A percentile compares a stretch with the other conserved stretches of the same genome.
Conservation (phyloP, 2,797 vertebrate genomes). For the Carduelis carduelis region DNA sequence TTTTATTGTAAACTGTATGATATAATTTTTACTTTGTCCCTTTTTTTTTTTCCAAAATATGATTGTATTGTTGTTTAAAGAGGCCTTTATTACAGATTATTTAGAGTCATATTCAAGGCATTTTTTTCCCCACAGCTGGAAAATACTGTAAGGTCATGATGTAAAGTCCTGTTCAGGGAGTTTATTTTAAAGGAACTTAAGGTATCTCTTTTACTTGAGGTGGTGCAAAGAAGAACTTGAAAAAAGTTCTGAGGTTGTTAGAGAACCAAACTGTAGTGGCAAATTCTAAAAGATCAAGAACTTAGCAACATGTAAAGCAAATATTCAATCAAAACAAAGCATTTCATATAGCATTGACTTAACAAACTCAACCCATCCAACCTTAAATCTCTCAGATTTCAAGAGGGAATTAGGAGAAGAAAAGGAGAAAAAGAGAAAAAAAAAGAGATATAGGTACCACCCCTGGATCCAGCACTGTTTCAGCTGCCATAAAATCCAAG, state of each 20-base stretch:
- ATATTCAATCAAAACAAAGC: background rate
- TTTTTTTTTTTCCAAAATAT: rapidly evolving
- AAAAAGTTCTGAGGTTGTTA: background rate
- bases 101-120: background rate
- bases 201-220: background rate
- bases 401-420: background rate
- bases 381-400: background rate
- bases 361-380: background rate
- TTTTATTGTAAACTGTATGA: background rate
- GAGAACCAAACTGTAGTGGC: background rate
- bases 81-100: background rate
- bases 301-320: background rate
- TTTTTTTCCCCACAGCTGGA: background rate
- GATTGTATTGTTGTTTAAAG: background rate
- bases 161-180: rapidly evolving
- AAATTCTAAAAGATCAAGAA: background rate
- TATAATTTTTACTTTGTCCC: background rate
- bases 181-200: background rate
- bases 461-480: background rate
- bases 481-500: background rate
- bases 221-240: background rate
- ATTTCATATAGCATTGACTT: background rate
- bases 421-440: background rate
- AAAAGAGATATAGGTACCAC: rapidly evolving
- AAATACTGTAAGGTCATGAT: background rate